Percentiles rank a stretch among this genome's conserved stretches.
These are phyloP conservation scores for Pseudomugil gertrudae DNA, from an alignment of 2,797 vertebrate genomes.

Conservation along the genomic window DNA sequence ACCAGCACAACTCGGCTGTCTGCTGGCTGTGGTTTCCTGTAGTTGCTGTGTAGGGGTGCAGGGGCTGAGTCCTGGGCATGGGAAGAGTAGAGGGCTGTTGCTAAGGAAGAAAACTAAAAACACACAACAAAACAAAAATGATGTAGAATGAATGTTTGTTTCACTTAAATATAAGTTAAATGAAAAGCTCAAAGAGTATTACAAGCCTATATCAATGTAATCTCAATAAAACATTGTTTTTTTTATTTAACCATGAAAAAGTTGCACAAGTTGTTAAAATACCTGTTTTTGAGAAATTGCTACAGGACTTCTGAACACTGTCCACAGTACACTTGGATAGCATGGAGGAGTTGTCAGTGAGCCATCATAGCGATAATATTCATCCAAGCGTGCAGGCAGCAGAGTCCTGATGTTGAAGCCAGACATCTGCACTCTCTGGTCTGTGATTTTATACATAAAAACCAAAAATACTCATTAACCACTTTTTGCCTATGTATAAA, in stretches of 20 bases:
- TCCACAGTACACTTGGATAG: conserved; percentile 94
- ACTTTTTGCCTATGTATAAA: neutral
- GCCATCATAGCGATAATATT: conserved; percentile 93
- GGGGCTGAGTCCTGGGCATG: conserved; percentile 79
- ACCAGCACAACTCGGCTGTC: conserved; percentile 86
- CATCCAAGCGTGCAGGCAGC: conserved; percentile 85
- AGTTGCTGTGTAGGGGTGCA: conserved; percentile 86
- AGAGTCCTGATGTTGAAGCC: conserved; percentile 88
- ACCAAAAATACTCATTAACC: conserved; percentile 8
- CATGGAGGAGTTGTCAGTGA: conserved; percentile 97
- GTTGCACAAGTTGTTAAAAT: neutral
- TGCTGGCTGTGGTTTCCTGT: conserved; percentile 83
- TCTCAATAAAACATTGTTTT: neutral
- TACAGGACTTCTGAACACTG: conserved; percentile 87
- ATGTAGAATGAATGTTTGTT: neutral
- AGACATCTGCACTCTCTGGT: conserved; percentile 83
- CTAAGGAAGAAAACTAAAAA: conserved; percentile 84
- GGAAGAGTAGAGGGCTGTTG: conserved; percentile 87
- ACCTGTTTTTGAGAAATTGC: conserved; percentile 91
- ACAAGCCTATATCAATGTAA: rapidly evolving
- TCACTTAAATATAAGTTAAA: conserved; percentile 8
- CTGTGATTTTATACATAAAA: conserved; percentile 69
- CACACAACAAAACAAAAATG: conserved; percentile 52
- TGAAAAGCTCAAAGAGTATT: neutral
- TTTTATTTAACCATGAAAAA: neutral